These are phyloP conservation scores for Physeter macrocephalus DNA, from an alignment of 2,113 vertebrate genomes.

Conservation along the genomic window DNA sequence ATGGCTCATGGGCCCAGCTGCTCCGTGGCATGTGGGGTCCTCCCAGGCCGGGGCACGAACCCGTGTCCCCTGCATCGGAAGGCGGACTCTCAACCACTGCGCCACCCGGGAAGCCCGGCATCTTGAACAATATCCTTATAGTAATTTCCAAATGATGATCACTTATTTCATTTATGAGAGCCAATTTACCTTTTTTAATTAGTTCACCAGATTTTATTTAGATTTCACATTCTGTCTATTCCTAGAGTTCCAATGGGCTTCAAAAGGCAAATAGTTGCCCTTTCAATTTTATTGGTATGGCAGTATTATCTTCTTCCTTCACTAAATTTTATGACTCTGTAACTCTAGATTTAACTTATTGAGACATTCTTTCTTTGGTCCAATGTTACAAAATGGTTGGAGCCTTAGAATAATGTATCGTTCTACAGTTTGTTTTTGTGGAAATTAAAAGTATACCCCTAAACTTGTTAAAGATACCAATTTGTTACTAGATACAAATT, in stretches of 20 bases:
- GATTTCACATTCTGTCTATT: not conserved
- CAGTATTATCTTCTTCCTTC: not conserved
- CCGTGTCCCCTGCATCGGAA: too few relatives aligned
- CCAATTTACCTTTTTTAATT: slow-evolving; percentile 1
- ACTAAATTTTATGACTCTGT: not conserved
- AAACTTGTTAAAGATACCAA: not conserved
- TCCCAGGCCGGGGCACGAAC: too few relatives aligned
- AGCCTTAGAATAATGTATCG: not conserved
- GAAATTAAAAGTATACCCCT: not conserved
- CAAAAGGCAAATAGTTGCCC: not conserved
- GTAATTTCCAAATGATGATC: not conserved
- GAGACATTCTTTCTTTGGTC: not conserved
- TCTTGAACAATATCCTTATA: not conserved
- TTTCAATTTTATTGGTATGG: not conserved
- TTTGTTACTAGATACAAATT: not conserved
- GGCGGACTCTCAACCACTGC: too few relatives aligned
- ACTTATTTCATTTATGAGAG: not conserved
- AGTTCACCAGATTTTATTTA: not conserved
- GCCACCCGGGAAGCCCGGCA: too few relatives aligned
- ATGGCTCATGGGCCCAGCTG: too few relatives aligned
- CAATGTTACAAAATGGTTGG: not conserved
- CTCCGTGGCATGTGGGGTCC: too few relatives aligned
- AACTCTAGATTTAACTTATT: not conserved
- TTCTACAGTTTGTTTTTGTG: not conserved
- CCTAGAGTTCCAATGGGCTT: not conserved